Conservation (phyloP, 2,113 vertebrate species). For the Ptychochromis oligacanthus region DNA sequence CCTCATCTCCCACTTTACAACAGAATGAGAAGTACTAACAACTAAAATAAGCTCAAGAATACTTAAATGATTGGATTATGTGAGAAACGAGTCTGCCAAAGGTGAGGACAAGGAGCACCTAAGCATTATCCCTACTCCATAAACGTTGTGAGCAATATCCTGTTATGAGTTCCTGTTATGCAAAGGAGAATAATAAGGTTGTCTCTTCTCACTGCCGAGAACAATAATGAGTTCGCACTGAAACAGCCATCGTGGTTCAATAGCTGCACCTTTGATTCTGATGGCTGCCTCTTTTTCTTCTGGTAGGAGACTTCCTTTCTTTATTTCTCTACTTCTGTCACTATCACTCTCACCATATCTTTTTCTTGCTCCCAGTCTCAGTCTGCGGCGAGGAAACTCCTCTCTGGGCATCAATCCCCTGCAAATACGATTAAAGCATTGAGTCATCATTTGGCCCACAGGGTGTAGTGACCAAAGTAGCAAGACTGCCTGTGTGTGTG, state of each 20-base stretch:
- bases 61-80: constrained; percentile 55
- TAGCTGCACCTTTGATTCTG: constrained; percentile 51
- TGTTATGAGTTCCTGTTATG: constrained; percentile 64
- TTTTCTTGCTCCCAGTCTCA: constrained; percentile 9
- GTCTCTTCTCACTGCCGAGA: constrained; percentile 39
- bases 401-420: constrained; percentile 60
- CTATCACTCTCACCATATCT: constrained; percentile 13
- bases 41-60: constrained; percentile 46
- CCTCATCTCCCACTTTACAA: not conserved
- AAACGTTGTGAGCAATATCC: constrained; percentile 64
- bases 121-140: constrained; percentile 54
- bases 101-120: constrained; percentile 54
- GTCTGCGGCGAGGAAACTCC: constrained; percentile 47
- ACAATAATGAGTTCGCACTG: constrained; percentile 66
- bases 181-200: constrained; percentile 63
- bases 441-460: constrained; percentile 61
- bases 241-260: constrained; percentile 51
- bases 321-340: constrained; percentile 12
- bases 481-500: not conserved
- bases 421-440: constrained; percentile 68
- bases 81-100: constrained; percentile 44
- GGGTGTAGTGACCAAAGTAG: constrained; percentile 53
- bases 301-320: not conserved
- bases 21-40: constrained; percentile 36
- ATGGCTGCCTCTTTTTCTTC: constrained; percentile 18